Evolutionary conservation across 2,113 vertebrate species (phyloP), one percentile per base, ranked within the genome.

Genomic region (Bufo bufo): DNA sequence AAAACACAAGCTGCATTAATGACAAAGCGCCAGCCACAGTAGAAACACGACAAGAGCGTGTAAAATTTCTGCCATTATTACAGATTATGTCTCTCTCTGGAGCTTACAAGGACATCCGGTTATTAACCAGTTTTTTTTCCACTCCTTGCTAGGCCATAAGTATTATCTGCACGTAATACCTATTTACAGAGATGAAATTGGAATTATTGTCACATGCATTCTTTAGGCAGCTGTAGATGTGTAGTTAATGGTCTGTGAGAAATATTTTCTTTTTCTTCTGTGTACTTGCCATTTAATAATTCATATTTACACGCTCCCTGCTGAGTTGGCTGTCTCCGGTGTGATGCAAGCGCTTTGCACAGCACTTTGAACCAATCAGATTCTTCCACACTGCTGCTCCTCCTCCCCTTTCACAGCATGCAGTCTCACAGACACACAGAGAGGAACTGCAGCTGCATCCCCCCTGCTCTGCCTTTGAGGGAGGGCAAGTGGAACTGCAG

Each of bases 1-100:
- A 90, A 91, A 91, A 91, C 92, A 90, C 91, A 91, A 86, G 77
- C 91, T 93, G 90, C 92, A 87, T 93, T 93, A 94, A 94, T 93
- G 91, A 90, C 90, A 91, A 79, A 90, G 90, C 90, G 91, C 89
- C 90, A 92, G 78, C 86, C 90, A 88, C 74, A 91, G 89, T 90
- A 91, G 88, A 92, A 93, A 94, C 91, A 90, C 4, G 84, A 92
- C 90, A 90, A 91, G 92, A 93, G 92, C 91, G 92, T 91, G 92
- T 92, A 94, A 92, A 90, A 90, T 33, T 88, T 90, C 89, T 87
- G 88, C 90, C 90, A 87, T 92, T 93, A 91, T 90, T 92, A 92
- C 90, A 61, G 84, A 89, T 89, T 89, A 52, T 52, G 78, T 89
- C 82, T 87, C 90, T 89, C 90, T 91, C 89, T 90, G 86, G 89